Evolutionary conservation across 1,140 invertebrate genomes (phyloP).

Genomic region (Thaumatotibia leucotreta): DNA sequence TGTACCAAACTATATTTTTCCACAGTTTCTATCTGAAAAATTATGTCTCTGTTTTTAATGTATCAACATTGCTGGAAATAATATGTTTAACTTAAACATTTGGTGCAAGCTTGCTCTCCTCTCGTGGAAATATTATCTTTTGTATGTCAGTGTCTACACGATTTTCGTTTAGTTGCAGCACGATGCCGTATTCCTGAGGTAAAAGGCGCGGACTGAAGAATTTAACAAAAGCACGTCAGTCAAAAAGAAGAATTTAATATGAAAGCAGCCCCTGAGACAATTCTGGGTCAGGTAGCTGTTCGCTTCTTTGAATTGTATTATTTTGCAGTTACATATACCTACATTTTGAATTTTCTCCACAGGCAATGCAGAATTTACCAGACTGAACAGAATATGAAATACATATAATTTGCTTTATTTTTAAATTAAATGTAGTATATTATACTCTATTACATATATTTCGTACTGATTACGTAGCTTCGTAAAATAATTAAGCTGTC

Average conservation of each 20-base stretch:
- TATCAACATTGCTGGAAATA: too few relatives aligned
- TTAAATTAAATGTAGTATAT: too few relatives aligned
- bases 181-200: not conserved
- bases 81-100: not conserved
- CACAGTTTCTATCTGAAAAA: too few relatives aligned
- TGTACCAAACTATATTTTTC: too few relatives aligned
- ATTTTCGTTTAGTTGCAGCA: not conserved
- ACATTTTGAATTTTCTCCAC: not conserved
- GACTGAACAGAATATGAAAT: too few relatives aligned
- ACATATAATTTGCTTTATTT: too few relatives aligned
- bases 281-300: not conserved
- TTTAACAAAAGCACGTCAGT: not conserved
- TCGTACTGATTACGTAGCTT: too few relatives aligned
- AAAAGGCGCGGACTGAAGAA: not conserved
- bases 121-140: not conserved
- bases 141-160: not conserved
- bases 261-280: not conserved
- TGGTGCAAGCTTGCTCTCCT: not conserved
- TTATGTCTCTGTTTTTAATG: too few relatives aligned
- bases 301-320: not conserved
- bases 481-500: too few relatives aligned
- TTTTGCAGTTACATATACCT: not conserved
- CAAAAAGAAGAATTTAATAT: not conserved
- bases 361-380: too few relatives aligned
- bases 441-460: too few relatives aligned